These are phyloP conservation scores for Mythimna lalbum DNA, from an alignment of 2,888 invertebrate genomes.

Conservation along the genomic window DNA sequence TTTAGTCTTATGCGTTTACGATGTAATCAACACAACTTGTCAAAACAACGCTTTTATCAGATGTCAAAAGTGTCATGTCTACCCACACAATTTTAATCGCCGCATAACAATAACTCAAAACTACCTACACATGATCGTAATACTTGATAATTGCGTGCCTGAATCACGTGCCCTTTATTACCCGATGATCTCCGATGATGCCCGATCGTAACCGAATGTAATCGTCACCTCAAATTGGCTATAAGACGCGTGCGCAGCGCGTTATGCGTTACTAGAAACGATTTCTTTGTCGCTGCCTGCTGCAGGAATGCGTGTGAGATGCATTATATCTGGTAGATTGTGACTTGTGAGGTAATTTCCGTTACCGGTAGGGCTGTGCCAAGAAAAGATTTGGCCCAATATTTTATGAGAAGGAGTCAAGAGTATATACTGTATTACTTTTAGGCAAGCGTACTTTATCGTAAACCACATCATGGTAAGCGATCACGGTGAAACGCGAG, in stretches of 20 bases:
- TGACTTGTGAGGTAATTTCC: slow-evolving; percentile 62
- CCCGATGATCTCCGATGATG: slow-evolving; percentile 47
- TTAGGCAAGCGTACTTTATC: no score
- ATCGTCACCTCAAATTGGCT: slow-evolving; percentile 67
- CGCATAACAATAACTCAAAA: neutral
- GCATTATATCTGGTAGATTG: slow-evolving; percentile 65
- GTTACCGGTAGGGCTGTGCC: slow-evolving; percentile 43
- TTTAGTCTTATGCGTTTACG: neutral
- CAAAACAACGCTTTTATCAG: slow-evolving; percentile 7
- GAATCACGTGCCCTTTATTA: slow-evolving; percentile 53
- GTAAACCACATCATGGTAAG: no score
- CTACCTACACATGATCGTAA: slow-evolving; percentile 9
- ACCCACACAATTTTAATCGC: neutral
- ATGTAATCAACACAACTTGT: neutral
- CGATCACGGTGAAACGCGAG: no score
- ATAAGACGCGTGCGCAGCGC: slow-evolving; percentile 56
- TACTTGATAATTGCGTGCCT: slow-evolving; percentile 31
- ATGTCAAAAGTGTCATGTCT: slow-evolving; percentile 13
- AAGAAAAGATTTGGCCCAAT: neutral
- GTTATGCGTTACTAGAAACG: slow-evolving; percentile 57
- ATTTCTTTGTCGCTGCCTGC: slow-evolving; percentile 62
- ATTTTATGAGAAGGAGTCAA: no score
- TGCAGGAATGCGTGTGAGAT: slow-evolving; percentile 66
- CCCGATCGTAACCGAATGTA: slow-evolving; percentile 56
- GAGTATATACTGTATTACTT: no score